Evolutionary conservation across 2,113 vertebrate species (phyloP), one percentile per base, ranked within the genome.

Genomic region (Talpa occidentalis): DNA sequence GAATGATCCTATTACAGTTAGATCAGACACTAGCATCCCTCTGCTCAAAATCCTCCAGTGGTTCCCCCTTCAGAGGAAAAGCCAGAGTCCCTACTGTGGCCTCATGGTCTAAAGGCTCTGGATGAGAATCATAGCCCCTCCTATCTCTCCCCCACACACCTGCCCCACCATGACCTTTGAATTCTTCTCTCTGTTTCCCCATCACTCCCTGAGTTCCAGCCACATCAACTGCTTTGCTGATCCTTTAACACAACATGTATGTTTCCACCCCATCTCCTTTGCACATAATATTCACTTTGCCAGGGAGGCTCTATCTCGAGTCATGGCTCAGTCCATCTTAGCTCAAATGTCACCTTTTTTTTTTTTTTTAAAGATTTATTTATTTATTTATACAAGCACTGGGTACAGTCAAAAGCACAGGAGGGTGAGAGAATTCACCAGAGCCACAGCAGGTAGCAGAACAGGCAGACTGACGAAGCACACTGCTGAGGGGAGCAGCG

Each of bases 271-370:
- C 82, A 81, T 30, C 69, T 17, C 69, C 60, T 93, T 79, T 72
- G 30, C 15, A 87, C 2, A 0, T 21, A 32, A 30, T 54, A 1
- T 52, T 90, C 32, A 70, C 17, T 19, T 79, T 77, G 70, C 19
- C 22, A 84, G 76, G 37, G 77, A 87, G 52, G 42, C 21, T 81
- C 42, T 69, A 56, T 64, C 54, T 93, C 16, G 44, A 92, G 22
- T 70, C 37, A 60, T 22, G 52, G 54, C 47, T 80, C 37, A 35
- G 88, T 37, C 87, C 67, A 11, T 87, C 70, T 88, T 67, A 44
- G 49, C 32, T 92, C 64, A 89, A 78, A 93, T 32, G 42, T 47
- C 67, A 83, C 42, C 30, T 59, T 89, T 26, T 94, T 60, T 44
- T 44, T 44, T 44, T 6, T 44, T 44, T 44, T 44, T 44, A 44